A percentile compares a stretch with the other conserved stretches of the same genome.
These are phyloP conservation scores for Gasterosteus aculeatus DNA, from an alignment of 2,113 vertebrate genomes.

Conservation along the genomic window DNA sequence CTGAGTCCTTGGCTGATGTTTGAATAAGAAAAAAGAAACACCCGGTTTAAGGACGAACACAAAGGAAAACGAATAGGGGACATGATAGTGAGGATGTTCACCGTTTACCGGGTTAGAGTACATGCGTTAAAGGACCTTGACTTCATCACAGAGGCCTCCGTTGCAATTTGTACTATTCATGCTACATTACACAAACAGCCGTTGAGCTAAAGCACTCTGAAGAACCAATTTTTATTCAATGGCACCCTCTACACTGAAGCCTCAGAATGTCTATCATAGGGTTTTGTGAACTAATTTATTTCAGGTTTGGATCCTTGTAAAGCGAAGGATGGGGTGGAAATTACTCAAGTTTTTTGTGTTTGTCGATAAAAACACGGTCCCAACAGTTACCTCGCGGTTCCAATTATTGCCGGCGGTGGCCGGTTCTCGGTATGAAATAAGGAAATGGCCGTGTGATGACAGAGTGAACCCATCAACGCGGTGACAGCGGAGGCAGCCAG, in stretches of 20 bases:
- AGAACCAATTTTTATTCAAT: constrained; percentile 56
- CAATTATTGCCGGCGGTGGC: constrained; percentile 30
- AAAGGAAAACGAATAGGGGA: constrained; percentile 34
- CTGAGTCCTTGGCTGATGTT: constrained; percentile 6
- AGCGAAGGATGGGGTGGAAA: constrained; percentile 13
- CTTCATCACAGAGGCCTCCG: constrained; percentile 42
- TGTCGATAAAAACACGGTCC: constrained; percentile 18
- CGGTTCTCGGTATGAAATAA: constrained; percentile 16
- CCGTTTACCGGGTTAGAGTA: constrained; percentile 38
- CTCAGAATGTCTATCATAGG: constrained; percentile 19
- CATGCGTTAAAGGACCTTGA: constrained; percentile 46
- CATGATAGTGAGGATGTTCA: constrained; percentile 31
- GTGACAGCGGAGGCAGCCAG: constrained; percentile 29
- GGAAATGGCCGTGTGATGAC: constrained; percentile 43
- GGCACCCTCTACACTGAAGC: constrained; percentile 22
- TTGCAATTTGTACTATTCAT: constrained; percentile 70
- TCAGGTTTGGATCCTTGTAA: background rate
- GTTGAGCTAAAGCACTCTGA: constrained; percentile 50
- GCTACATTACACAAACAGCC: constrained; percentile 72
- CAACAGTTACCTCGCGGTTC: constrained; percentile 20
- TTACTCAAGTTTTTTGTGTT: constrained; percentile 28
- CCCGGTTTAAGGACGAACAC: constrained; percentile 27
- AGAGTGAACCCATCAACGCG: constrained; percentile 55
- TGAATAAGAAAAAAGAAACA: constrained; percentile 27
- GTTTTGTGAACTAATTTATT: constrained; percentile 28